A percentile compares a stretch with the other conserved stretches of the same genome.
phyloP scores from a whole-genome alignment of 2,888 invertebrate genomes.

The Ypsolopha scabrella region DNA sequence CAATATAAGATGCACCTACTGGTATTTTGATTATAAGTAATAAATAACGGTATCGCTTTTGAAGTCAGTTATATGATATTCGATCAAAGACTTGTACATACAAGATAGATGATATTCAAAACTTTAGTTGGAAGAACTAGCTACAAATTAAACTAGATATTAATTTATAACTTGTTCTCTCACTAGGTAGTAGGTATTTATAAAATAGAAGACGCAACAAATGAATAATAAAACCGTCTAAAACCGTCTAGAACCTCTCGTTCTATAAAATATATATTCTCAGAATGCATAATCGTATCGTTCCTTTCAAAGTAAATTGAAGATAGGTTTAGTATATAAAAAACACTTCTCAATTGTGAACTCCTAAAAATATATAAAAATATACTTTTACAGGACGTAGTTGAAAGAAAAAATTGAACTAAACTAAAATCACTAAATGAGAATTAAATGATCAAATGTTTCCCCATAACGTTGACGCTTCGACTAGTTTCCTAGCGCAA shows the following conservation, averaged over 20 bases:
- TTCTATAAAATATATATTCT: slow-evolving; percentile 24
- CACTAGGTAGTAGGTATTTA: not conserved
- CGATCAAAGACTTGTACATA: too few relatives aligned
- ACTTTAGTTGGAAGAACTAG: not conserved
- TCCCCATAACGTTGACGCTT: slow-evolving; percentile 23
- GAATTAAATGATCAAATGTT: slow-evolving; percentile 28
- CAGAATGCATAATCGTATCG: slow-evolving; percentile 22
- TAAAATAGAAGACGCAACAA: slow-evolving; percentile 60
- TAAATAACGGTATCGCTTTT: too few relatives aligned
- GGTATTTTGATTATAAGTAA: too few relatives aligned
- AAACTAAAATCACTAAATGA: slow-evolving; percentile 33
- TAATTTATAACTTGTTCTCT: too few relatives aligned
- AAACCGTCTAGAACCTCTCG: slow-evolving; percentile 20
- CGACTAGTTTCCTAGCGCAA: slow-evolving; percentile 53
- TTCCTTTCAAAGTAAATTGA: not conserved
- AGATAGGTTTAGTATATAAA: not conserved
- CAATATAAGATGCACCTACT: too few relatives aligned
- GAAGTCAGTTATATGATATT: too few relatives aligned
- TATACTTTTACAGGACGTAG: not conserved
- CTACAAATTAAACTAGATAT: slow-evolving; percentile 8
- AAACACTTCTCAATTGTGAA: not conserved
- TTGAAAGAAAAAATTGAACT: slow-evolving; percentile 16
- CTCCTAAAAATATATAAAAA: not conserved
- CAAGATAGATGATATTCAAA: not conserved
- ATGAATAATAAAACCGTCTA: slow-evolving; percentile 64